These are phyloP conservation scores for Pseudomyrmex flavicornis DNA, from an alignment of 1,140 invertebrate genomes.

Conservation along the genomic window DNA sequence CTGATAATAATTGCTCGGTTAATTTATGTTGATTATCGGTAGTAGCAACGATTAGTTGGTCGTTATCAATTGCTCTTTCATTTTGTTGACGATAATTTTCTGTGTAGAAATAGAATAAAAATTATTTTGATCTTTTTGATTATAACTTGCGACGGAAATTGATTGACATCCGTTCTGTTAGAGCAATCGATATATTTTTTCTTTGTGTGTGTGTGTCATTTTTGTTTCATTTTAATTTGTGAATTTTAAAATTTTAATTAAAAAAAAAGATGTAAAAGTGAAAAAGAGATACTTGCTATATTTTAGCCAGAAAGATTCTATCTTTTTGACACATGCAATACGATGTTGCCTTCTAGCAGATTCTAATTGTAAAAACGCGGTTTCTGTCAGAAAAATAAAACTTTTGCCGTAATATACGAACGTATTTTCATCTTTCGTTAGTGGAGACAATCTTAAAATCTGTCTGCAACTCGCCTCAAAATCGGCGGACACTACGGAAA, in stretches of 20 bases:
- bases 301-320: slow-evolving; percentile 58
- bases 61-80: background rate
- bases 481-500: background rate
- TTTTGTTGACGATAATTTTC: background rate
- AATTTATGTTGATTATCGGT: background rate
- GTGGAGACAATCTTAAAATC: slow-evolving; percentile 8
- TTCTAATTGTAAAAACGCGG: slow-evolving; percentile 48
- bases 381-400: slow-evolving; percentile 57
- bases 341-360: slow-evolving; percentile 35
- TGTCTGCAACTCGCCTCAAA: slow-evolving; percentile 6
- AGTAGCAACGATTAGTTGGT: background rate
- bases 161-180: background rate
- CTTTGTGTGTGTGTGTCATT: background rate
- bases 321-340: slow-evolving; percentile 42
- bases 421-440: background rate
- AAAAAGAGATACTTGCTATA: slow-evolving; percentile 44
- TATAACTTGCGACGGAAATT: background rate
- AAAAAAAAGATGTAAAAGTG: background rate
- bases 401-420: slow-evolving; percentile 51
- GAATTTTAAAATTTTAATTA: slow-evolving; percentile 1
- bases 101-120: background rate
- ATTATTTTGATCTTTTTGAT: background rate
- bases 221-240: background rate
- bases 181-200: background rate
- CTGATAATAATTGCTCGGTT: background rate